Evolutionary conservation across 2,797 vertebrate genomes (phyloP), one percentile per base, ranked within the genome.

Genomic region (Octomys mimax): DNA sequence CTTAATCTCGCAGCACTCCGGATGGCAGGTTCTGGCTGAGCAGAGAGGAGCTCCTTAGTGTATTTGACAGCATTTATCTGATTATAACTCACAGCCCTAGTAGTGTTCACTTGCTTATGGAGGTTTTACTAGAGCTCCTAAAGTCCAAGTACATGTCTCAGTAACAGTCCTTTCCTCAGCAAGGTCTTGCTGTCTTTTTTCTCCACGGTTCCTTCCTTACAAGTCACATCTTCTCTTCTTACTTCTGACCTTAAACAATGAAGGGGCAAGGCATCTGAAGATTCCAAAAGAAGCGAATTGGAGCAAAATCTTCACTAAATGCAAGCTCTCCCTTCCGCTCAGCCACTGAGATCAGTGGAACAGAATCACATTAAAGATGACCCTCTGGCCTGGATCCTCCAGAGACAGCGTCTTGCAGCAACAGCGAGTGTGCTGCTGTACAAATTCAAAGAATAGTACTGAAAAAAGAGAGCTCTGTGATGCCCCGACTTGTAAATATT

Each of bases 401-500:
- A 90, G 86, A 95, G 84, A 96, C 59, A 73, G 68, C 88, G 82
- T 97, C 97, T 98, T 96, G 97, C 95, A 94, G 93, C 57, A 31
- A 24, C 87, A 87, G 77, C 12, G 12, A 96, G 73, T 57, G 39
- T 66, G 70, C 71, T 14, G 46, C 93, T 66, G 26, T 97, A 84
- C 90, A 98, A 98, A 98, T 95, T 98, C 95, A 97, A 79, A 97
- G 85, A 96, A 92, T 86, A 84, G 96, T 36, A 81, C 62, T 66
- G 66, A 96, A 96, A 98, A 12, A 11, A 82, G 85, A 96, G 89
- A 12, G 59, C 78, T 96, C 92, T 94, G 91, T n/a, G 73, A 71
- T 95, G 78, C 80, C 18, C 49, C 87, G 93, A 96, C 91, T 93
- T 95, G 87, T 97, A 97, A 98, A 98, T 97, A 96, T 97, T 98